Evolutionary conservation across 92 coral and sea anemone species (phyloP).

Genomic region (Bergia sp.): DNA sequence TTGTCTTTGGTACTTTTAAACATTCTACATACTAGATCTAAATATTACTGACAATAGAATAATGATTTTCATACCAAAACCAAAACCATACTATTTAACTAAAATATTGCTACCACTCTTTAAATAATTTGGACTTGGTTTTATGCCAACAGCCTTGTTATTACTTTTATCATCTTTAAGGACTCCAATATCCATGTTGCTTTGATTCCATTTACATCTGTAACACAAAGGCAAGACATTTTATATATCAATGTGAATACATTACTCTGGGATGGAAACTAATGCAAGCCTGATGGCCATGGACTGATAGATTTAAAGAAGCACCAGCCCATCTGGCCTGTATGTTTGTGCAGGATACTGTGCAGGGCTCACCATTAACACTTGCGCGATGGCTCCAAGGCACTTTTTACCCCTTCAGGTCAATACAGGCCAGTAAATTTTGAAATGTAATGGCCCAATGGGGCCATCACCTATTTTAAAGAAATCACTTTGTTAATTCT

Average conservation of each 20-base stretch:
- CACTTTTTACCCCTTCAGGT: no score
- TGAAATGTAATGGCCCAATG: no score
- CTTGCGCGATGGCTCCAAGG: no score
- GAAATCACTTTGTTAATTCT: no score
- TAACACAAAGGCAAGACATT: not conserved
- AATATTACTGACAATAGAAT: not conserved
- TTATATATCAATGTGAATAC: not conserved
- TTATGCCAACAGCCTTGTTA: not conserved
- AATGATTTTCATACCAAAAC: not conserved
- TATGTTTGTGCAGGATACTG: no score
- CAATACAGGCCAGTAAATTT: no score
- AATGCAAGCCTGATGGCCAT: no score
- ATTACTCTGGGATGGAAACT: not conserved
- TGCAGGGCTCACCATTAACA: no score
- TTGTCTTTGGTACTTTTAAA: not conserved
- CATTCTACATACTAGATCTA: not conserved
- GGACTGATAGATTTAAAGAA: no score
- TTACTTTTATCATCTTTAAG: not conserved
- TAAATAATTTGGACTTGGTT: not conserved
- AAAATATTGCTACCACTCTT: not conserved
- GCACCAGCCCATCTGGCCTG: no score
- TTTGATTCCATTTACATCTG: conserved; percentile 7
- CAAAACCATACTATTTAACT: not conserved
- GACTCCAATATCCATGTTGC: not conserved
- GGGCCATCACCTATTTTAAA: no score